Percentiles rank a stretch among this genome's conserved stretches.
Evolutionary conservation across 2,888 invertebrate genomes (phyloP).

Genomic region (Bibio marci): DNA sequence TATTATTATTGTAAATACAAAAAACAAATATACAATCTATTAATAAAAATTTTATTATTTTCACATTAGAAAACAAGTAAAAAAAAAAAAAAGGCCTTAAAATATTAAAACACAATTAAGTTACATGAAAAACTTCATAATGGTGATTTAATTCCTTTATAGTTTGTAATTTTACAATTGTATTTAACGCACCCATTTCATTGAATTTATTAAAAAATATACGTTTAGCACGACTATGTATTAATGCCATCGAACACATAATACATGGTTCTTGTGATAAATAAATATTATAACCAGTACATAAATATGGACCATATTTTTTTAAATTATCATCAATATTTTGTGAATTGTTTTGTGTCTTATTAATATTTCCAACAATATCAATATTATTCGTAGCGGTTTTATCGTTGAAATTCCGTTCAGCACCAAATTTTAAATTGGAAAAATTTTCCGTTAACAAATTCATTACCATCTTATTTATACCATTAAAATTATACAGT

Average conservation of each 20-base stretch:
- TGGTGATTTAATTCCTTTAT: slow-evolving; percentile 74
- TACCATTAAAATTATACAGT: slow-evolving; percentile 24
- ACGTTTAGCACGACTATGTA: slow-evolving; percentile 72
- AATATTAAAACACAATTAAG: no score
- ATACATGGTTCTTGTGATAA: slow-evolving; percentile 74
- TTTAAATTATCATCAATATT: slow-evolving; percentile 20
- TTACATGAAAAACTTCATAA: slow-evolving; percentile 57
- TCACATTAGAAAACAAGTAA: no score
- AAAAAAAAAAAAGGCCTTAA: no score
- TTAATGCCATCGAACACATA: slow-evolving; percentile 90
- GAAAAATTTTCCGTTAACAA: slow-evolving; percentile 25
- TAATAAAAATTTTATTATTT: no score
- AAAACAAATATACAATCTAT: no score
- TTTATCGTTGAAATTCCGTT: slow-evolving; percentile 9
- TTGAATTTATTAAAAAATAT: slow-evolving; percentile 55
- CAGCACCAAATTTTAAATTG: slow-evolving; percentile 32
- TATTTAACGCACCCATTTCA: slow-evolving; percentile 52
- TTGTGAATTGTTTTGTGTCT: no score
- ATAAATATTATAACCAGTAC: slow-evolving; percentile 77
- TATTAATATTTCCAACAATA: background rate
- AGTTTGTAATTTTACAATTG: slow-evolving; percentile 56
- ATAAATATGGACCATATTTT: slow-evolving; percentile 52
- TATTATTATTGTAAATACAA: no score
- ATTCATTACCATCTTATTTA: slow-evolving; percentile 27
- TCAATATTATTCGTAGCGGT: slow-evolving; percentile 3